Conservation (phyloP, 1,140 invertebrate species). For the Ips nitidus region DNA sequence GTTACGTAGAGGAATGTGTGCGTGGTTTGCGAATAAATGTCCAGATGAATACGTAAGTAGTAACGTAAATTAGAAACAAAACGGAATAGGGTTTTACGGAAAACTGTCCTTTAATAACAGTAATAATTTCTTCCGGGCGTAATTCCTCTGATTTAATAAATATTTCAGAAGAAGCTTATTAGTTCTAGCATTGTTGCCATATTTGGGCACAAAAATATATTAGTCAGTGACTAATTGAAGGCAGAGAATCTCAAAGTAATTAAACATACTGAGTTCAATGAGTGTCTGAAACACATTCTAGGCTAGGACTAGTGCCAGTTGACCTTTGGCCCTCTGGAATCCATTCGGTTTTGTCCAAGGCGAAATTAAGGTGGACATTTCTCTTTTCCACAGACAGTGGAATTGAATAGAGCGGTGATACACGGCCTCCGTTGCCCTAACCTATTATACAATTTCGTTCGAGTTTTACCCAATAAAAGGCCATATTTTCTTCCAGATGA, state of each 20-base stretch:
- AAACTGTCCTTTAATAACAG: too few relatives aligned
- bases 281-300: not conserved
- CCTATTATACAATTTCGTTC: constrained; percentile 37
- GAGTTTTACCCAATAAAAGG: constrained; percentile 33
- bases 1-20: too few relatives aligned
- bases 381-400: constrained; percentile 45
- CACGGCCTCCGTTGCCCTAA: constrained; percentile 36
- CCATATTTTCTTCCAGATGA: constrained; percentile 17
- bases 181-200: too few relatives aligned
- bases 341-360: constrained; percentile 45
- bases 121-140: too few relatives aligned
- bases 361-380: constrained; percentile 49
- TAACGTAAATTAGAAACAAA: too few relatives aligned
- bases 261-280: not conserved
- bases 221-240: not conserved
- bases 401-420: constrained; percentile 46
- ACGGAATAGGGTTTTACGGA: too few relatives aligned
- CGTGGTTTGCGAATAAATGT: too few relatives aligned
- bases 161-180: too few relatives aligned
- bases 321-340: constrained; percentile 44
- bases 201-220: not conserved
- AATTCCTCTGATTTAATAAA: too few relatives aligned
- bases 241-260: constrained; percentile 1
- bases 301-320: constrained; percentile 45
- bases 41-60: too few relatives aligned